These are phyloP conservation scores for Drosophila auraria DNA, from an alignment of 1,140 invertebrate species.

Conservation along the genomic window DNA sequence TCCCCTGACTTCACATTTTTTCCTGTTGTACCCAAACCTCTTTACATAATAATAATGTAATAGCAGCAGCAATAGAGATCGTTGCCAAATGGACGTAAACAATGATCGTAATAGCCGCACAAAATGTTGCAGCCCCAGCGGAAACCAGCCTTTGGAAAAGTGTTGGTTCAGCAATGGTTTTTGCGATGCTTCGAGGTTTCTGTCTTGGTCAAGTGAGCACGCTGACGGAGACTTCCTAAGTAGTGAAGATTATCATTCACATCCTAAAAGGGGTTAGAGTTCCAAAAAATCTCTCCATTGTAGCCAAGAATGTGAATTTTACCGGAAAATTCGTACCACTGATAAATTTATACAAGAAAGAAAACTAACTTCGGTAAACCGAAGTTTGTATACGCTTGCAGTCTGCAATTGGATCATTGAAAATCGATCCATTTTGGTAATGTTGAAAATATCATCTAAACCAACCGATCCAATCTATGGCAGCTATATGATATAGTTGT, in stretches of 20 bases:
- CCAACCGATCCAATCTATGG: too few relatives aligned
- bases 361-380: too few relatives aligned
- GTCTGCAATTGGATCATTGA: too few relatives aligned
- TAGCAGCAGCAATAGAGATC: slow-evolving; percentile 35
- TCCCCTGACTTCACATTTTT: slow-evolving; percentile 1
- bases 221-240: slow-evolving; percentile 16
- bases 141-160: slow-evolving; percentile 11
- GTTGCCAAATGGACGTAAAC: slow-evolving; percentile 44
- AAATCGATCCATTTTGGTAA: too few relatives aligned
- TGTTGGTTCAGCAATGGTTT: slow-evolving; percentile 1
- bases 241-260: slow-evolving; percentile 23
- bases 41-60: slow-evolving; percentile 78
- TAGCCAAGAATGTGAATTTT: neutral
- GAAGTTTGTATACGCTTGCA: too few relatives aligned
- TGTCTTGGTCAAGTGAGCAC: slow-evolving; percentile 71
- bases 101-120: slow-evolving; percentile 51
- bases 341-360: too few relatives aligned
- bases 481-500: too few relatives aligned
- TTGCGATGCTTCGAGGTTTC: slow-evolving; percentile 47
- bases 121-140: slow-evolving; percentile 51
- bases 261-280: slow-evolving; percentile 7
- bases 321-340: neutral
- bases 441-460: too few relatives aligned
- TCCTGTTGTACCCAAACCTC: slow-evolving; percentile 42
- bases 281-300: neutral